Evolutionary conservation across 2,888 invertebrate genomes (phyloP), one percentile per base, ranked within the genome.

Genomic region (Actias luna): DNA sequence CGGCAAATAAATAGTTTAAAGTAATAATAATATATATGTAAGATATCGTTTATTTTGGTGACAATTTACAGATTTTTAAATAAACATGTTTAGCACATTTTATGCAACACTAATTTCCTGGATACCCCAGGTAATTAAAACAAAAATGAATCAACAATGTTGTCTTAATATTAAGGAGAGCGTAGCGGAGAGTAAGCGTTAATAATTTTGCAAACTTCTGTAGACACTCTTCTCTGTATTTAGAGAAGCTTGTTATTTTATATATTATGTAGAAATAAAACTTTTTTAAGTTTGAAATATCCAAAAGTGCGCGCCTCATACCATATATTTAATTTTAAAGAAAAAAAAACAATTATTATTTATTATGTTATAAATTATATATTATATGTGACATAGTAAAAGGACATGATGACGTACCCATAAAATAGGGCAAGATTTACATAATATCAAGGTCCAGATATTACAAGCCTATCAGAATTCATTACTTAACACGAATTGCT

Each of bases 361-460:
- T n/a, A n/a, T n/a, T n/a, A n/a, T n/a, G n/a, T n/a, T n/a, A n/a
- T n/a, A n/a, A n/a, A n/a, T n/a, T n/a, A n/a, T n/a, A n/a, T n/a
- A n/a, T n/a, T n/a, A n/a, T n/a, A n/a, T n/a, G n/a, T n/a, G n/a
- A n/a, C n/a, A n/a, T n/a, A n/a, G 39, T 18, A 33, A 36, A 42
- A 27, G 29, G 29, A 27, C 25, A 61, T 36, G 27, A n/a, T 12
- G 18, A 25, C 52, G 25, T 36, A 18, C 16, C 27, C 16, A 5
- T 58, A 22, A 58, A n/a, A 58, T 35, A 58, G 18, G 29, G 18
- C n/a, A 25, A 46, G 16, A 42, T 58, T 62, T 22, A 29, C 61
- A 62, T 62, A 42, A 31, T 61, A 39, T 55, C 55, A 39, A 42
- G 42, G 25, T 14, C 39, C 42, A 61, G 52, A 8, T 62, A 58